Conservation (phyloP, 1,140 invertebrate species). For the Cardiocondyla obscurior region DNA sequence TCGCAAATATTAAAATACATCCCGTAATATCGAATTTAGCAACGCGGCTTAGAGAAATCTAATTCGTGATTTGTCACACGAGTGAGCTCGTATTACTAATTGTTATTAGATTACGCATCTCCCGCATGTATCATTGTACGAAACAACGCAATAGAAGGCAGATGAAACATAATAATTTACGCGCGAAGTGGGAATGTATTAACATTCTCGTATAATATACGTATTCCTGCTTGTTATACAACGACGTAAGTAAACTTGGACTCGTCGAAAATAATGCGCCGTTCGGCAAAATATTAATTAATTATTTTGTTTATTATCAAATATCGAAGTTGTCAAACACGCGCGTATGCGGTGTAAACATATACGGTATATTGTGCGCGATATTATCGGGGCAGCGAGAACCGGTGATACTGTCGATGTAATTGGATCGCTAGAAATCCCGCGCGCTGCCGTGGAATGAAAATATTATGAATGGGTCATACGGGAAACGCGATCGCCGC, state of each 20-base stretch:
- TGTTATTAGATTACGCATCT: not conserved
- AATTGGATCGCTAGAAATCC: slow-evolving; percentile 59
- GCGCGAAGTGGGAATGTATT: not conserved
- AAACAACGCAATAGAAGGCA: not conserved
- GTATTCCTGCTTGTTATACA: too few species aligned
- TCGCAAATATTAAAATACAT: not conserved
- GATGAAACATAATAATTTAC: slow-evolving; percentile 2
- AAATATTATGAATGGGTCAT: slow-evolving; percentile 69
- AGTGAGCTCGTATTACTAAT: not conserved
- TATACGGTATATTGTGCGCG: slow-evolving; percentile 1
- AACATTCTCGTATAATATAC: not conserved
- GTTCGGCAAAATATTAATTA: not conserved
- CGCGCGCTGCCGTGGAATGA: slow-evolving; percentile 47
- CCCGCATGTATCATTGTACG: not conserved
- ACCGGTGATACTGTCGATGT: slow-evolving; percentile 32
- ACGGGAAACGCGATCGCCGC: slow-evolving; percentile 60
- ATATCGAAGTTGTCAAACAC: slow-evolving; percentile 19
- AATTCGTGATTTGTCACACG: slow-evolving; percentile 2
- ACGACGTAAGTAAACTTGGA: not conserved
- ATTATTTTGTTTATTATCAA: slow-evolving; percentile 37
- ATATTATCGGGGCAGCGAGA: slow-evolving; percentile 11
- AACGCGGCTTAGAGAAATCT: not conserved
- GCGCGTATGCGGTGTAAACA: slow-evolving; percentile 19
- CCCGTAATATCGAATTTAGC: not conserved
- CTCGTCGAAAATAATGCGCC: not conserved